Base-by-base conservation (phyloP, 53 echinoderm and acorn worm genomes). In the Luidia sarsii region DNA sequence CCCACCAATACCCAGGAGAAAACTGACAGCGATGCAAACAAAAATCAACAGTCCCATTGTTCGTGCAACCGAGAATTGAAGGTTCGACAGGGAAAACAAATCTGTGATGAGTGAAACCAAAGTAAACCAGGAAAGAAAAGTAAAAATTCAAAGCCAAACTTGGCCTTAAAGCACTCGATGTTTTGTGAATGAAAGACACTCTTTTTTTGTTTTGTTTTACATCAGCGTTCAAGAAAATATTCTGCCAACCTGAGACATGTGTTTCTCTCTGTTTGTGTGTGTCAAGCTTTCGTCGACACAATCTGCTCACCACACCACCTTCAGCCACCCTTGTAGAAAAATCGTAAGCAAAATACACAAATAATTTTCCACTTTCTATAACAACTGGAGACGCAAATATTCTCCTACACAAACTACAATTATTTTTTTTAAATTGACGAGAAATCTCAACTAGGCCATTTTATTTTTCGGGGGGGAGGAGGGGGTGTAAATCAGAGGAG, bases 291-390 rank as follows among this genome's bases (percentile, higher is more conserved):
- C 41, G 16, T 68, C 21, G 22, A 68, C 6, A 68, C 25, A 24
- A 19, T 60, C 61, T 45, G 10, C 33, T 33, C 24, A 18, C 37
- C 41, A 41, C 6, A 65, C 65, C 16, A 59, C 33, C 65, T 19
- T 39, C 65, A 33, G 35, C 35, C 24, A 39, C 22, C 56, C 77
- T 61, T 19, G 60, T 41, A 43, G 45, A 45, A 60, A 77, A 77
- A 77, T 57, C n/a, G 16, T 29, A 56, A 74, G 74, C 74, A 74
- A 74, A 74, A 74, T 74, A 61, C 77, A 77, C 77, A 77, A 56
- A 77, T 77, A 77, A 34, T 31, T 9, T 61, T 37, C 10, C 21
- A 39, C 7, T n/a, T n/a, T n/a, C n/a, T n/a, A n/a, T 23, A n/a
- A 6, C 53, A 53, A 53, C 22, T n/a, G 22, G 18, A n/a, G 18